Evolutionary conservation across 2,888 invertebrate species (phyloP), one percentile per base, ranked within the genome.

Genomic region (Acleris literana): DNA sequence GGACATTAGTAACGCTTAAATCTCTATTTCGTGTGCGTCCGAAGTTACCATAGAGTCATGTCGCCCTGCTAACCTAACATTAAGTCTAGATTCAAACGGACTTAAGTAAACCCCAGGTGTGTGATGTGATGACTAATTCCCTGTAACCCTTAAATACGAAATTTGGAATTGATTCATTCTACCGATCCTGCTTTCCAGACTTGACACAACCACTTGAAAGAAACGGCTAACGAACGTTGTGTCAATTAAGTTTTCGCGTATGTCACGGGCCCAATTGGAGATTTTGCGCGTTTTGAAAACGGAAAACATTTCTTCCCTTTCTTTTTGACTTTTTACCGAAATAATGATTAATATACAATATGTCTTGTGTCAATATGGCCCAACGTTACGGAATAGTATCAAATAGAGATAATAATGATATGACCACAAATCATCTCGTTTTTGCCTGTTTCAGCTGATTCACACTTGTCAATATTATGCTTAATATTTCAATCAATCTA

Each of bases 11-110:
- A 77, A 79, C 76, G 76, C 73, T 83, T 84, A 81, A 79, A 76
- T 33, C 77, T 70, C 73, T 84, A 84, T 82, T 83, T 83, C 82
- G 85, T 85, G 82, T 79, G 77, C 76, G 81, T 80, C 83, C 80
- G 79, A 78, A 72, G 74, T 74, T 70, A 77, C 74, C 78, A 7
- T 46, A 77, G 75, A 77, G 76, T 72, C 49, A 60, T 18, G n/a
- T 64, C 64, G 73, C 67, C 71, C 67, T 63, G 70, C 72, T 76
- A 81, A 81, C 70, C 70, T 69, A 79, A 81, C 79, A 75, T 81
- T 81, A 81, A 80, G 78, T 82, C 82, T 84, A 84, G 29, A 53
- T 39, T 52, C 52, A 46, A 51, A 61, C 44, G 33, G 33, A 51
- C 44, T 56, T 66, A 49, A 13, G 46, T 22, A 43, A 39, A 55